Evolutionary conservation across 37 sponge, comb jelly and placozoan genomes (phyloP).

Genomic region (Hexactinellida sp.): DNA sequence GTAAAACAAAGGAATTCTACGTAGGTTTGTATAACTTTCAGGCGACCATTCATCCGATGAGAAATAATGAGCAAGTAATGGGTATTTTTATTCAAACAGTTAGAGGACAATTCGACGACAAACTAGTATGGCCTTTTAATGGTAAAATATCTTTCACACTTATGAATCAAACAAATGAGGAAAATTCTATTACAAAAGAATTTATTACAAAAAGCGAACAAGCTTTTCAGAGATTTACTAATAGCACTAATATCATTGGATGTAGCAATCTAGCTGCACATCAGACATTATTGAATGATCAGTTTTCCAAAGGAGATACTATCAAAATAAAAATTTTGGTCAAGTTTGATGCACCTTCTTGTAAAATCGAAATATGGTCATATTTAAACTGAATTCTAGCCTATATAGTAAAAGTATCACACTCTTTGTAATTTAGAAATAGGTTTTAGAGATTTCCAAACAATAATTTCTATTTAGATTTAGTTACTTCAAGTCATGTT

Average conservation of each 20-base stretch:
- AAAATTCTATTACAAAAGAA: neutral
- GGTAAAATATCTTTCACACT: neutral
- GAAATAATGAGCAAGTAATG: neutral
- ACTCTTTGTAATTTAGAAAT: too few species aligned
- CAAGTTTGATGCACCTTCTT: neutral
- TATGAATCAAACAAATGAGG: neutral
- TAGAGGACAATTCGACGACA: neutral
- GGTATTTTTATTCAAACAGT: neutral
- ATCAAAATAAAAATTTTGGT: neutral
- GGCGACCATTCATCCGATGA: neutral
- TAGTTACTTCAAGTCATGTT: too few species aligned
- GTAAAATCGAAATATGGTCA: too few species aligned
- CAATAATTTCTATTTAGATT: too few species aligned
- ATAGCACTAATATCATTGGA: neutral
- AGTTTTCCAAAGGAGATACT: neutral
- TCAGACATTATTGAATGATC: neutral
- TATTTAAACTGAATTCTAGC: too few species aligned
- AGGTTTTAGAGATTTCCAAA: too few species aligned
- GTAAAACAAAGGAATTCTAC: neutral
- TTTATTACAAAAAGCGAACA: neutral
- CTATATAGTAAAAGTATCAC: too few species aligned
- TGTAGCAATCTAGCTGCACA: neutral
- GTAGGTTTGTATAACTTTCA: neutral
- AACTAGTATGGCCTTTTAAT: neutral
- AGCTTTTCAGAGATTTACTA: neutral